phyloP scores from a whole-genome alignment of 2,888 invertebrate genomes.

The Loripinus fragilis region DNA sequence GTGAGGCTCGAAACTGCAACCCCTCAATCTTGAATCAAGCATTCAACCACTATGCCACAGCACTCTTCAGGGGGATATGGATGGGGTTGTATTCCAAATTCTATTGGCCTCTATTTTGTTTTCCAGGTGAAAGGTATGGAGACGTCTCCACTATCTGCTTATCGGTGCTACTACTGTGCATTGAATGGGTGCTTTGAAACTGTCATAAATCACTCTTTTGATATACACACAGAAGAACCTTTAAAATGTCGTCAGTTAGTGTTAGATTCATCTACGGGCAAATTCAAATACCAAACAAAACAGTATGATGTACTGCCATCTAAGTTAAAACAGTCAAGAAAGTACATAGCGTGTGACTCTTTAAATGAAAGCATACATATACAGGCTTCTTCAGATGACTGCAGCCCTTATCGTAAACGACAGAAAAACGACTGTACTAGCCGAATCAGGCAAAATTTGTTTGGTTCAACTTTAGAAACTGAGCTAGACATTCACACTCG shows the following conservation, averaged over 20 bases:
- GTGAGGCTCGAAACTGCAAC: no score
- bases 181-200: background rate
- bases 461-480: background rate
- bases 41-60: no score
- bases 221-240: background rate
- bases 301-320: background rate
- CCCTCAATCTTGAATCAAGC: no score
- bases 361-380: background rate
- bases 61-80: no score
- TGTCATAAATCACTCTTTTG: background rate
- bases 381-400: background rate
- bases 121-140: background rate
- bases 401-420: background rate
- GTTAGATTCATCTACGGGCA: background rate
- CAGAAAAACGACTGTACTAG: background rate
- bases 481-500: no score
- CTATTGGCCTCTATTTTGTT: no score
- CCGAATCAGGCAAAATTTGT: background rate
- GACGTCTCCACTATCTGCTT: background rate
- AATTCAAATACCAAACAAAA: slow-evolving; percentile 10
- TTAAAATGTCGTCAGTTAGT: slow-evolving; percentile 4
- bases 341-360: slow-evolving; percentile 1
- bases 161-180: slow-evolving; percentile 2
- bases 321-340: background rate
- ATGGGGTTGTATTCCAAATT: no score